phyloP scores from a whole-genome alignment of 2,888 invertebrate genomes.

The Drosophila lacicola region DNA sequence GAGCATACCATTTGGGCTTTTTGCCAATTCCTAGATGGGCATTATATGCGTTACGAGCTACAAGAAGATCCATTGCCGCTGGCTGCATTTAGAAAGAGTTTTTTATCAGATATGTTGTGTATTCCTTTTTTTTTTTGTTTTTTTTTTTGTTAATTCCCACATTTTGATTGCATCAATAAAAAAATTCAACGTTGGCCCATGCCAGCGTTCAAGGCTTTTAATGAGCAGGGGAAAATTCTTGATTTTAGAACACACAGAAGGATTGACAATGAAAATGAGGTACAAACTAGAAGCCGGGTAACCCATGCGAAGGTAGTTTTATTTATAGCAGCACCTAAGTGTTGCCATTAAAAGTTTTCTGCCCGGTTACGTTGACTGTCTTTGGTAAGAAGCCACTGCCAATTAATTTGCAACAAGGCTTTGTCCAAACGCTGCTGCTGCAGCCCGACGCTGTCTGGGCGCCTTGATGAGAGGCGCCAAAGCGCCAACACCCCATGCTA shows the following conservation, averaged over 20 bases:
- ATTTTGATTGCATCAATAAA: slow-evolving; percentile 77
- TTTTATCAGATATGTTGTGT: slow-evolving; percentile 28
- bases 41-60: slow-evolving; percentile 50
- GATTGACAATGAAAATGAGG: slow-evolving; percentile 78
- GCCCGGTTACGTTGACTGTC: slow-evolving; percentile 32
- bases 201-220: slow-evolving; percentile 56
- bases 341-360: slow-evolving; percentile 73
- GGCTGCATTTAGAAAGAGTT: slow-evolving; percentile 60
- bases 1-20: slow-evolving; percentile 52
- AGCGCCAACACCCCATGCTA: slow-evolving; percentile 74
- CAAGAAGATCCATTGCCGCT: slow-evolving; percentile 68
- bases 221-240: slow-evolving; percentile 70
- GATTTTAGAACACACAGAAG: slow-evolving; percentile 54
- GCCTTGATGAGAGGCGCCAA: slow-evolving; percentile 79
- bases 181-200: slow-evolving; percentile 50
- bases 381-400: slow-evolving; percentile 64
- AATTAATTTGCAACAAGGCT: slow-evolving; percentile 76
- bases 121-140: slow-evolving; percentile 25
- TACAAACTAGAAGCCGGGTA: slow-evolving; percentile 56
- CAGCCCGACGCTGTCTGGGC: slow-evolving; percentile 51
- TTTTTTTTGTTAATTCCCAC: slow-evolving; percentile 43
- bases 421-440: slow-evolving; percentile 63
- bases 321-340: slow-evolving; percentile 77
- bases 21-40: slow-evolving; percentile 61
- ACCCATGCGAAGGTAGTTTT: slow-evolving; percentile 52